Evolutionary conservation across 1,140 invertebrate species (phyloP).

Genomic region (Eubasilissa regina): DNA sequence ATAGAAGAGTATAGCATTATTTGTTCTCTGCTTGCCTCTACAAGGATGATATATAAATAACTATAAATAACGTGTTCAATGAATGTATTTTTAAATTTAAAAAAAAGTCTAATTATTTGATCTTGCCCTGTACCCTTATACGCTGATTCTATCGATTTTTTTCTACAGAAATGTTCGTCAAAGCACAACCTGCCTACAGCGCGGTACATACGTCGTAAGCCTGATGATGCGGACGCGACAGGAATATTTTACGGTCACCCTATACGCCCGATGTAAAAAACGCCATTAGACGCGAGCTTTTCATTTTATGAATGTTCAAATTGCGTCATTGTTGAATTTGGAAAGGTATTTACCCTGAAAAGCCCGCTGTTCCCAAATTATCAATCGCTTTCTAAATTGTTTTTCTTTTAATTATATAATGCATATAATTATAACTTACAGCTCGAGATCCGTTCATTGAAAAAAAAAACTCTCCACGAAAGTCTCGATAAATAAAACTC

Average conservation of each 20-base stretch:
- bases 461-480: too few species aligned
- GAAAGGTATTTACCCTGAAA: not conserved
- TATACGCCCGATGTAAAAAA: conserved; percentile 16
- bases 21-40: too few species aligned
- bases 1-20: too few species aligned
- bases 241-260: conserved; percentile 25
- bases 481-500: too few species aligned
- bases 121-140: not conserved
- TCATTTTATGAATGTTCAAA: conserved; percentile 22
- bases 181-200: conserved; percentile 9
- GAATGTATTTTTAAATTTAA: not conserved
- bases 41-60: too few species aligned
- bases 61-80: too few species aligned
- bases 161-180: conserved; percentile 20
- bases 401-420: too few species aligned
- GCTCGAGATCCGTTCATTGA: too few species aligned
- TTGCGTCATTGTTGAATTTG: conserved; percentile 22
- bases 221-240: conserved; percentile 11
- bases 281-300: conserved; percentile 29
- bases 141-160: conserved; percentile 7
- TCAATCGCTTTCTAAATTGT: too few species aligned
- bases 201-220: conserved; percentile 1
- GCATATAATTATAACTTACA: too few species aligned
- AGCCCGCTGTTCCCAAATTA: not conserved
- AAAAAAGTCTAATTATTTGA: conserved; percentile 1